Evolutionary conservation across 2,797 vertebrate species (phyloP).

Genomic region (Bovichtus diacanthus): DNA sequence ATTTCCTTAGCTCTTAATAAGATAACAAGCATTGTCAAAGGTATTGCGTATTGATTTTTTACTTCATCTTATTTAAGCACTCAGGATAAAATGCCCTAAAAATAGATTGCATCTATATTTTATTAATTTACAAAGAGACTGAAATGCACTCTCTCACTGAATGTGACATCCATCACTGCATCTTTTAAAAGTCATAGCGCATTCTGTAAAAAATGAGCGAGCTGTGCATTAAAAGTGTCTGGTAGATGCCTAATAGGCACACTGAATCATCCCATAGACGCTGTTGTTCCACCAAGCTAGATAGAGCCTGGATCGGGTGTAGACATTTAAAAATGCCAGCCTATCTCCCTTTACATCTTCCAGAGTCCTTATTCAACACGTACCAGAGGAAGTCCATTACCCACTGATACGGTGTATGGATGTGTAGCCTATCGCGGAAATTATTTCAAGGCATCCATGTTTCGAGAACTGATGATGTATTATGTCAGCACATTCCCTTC

Average conservation of each 20-base stretch:
- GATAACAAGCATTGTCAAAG: slow-evolving; percentile 75
- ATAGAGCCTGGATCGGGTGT: slow-evolving; percentile 44
- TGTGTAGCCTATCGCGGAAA: slow-evolving; percentile 71
- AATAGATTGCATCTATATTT: slow-evolving; percentile 70
- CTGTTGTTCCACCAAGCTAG: slow-evolving; percentile 55
- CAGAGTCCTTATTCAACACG: slow-evolving; percentile 44
- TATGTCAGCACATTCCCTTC: slow-evolving; percentile 79
- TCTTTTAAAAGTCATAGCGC: slow-evolving; percentile 70
- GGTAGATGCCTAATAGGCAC: slow-evolving; percentile 55
- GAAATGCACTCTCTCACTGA: slow-evolving; percentile 54
- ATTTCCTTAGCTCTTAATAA: slow-evolving; percentile 74
- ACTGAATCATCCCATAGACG: slow-evolving; percentile 66
- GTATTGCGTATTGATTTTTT: slow-evolving; percentile 77
- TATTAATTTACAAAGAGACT: slow-evolving; percentile 55
- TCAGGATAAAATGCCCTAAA: slow-evolving; percentile 56
- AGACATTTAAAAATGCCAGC: slow-evolving; percentile 71
- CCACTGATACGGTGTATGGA: slow-evolving; percentile 52
- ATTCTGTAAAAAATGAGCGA: slow-evolving; percentile 61
- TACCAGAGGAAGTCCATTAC: slow-evolving; percentile 69
- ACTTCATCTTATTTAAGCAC: slow-evolving; percentile 45
- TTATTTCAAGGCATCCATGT: slow-evolving; percentile 59
- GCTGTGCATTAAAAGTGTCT: slow-evolving; percentile 58
- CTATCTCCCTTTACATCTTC: slow-evolving; percentile 62
- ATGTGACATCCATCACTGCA: slow-evolving; percentile 75
- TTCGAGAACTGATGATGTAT: slow-evolving; percentile 61